Base-by-base conservation (phyloP, 1,140 invertebrate genomes). In the Eufriesea mexicana region DNA sequence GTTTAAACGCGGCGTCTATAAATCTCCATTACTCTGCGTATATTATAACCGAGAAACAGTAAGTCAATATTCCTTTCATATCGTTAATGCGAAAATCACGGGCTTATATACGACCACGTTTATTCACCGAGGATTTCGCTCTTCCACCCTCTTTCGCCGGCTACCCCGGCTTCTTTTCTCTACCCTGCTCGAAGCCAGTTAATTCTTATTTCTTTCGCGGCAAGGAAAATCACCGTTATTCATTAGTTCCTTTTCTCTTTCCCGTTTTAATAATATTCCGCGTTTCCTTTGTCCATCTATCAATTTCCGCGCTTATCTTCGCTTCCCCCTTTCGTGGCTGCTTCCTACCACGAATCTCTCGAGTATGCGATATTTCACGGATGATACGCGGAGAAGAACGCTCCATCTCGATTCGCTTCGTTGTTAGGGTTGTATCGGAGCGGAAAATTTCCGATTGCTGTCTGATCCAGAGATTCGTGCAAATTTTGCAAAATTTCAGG, bases 11-110 rank as follows among this genome's bases (percentile, higher is more conserved):
- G n/a, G 23, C 67, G 25, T 75, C 67, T 45, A 82, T 89, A 89
- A 89, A 89, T 88, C 86, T 86, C 79, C 73, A 89, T 89, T 89
- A 88, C 78, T 47, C 79, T 18, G 51, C 8, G 55, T 16, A 16
- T 14, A 45, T 54, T 47, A 28, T 64, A 83, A 35, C 76, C 45
- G n/a, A 80, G 84, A 86, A 88, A 88, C 79, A 84, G 86, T 68
- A 77, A 89, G 84, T 89, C 86, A 79, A 89, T 89, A 89, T 89
- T 84, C 87, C 72, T 85, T 89, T 88, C 87, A 74, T 86, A 88
- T 78, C 75, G 84, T 88, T 88, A 89, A 89, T 86, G 79, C 79
- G 72, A 62, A 62, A 79, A 78, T 80, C 79, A 83, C 72, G 76
- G 72, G 79, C 75, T 89, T 88, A 88, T 85, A 79, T 88, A 88